Evolutionary conservation across 1,140 invertebrate species (phyloP).

Genomic region (Zeugodacus cucurbitae): DNA sequence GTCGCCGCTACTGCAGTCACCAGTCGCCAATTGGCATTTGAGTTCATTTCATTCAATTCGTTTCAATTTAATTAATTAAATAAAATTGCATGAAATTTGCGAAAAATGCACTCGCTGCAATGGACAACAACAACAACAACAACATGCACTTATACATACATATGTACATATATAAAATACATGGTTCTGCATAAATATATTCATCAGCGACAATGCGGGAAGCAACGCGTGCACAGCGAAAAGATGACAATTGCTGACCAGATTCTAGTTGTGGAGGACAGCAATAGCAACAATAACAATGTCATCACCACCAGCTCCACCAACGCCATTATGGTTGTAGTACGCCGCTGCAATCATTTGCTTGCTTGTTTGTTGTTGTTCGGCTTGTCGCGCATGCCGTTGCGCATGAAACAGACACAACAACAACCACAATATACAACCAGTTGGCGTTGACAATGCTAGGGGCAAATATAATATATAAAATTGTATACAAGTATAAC

Average conservation of each 20-base stretch:
- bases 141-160: neutral
- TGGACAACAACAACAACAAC: neutral
- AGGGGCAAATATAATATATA: neutral
- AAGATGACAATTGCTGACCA: slow-evolving; percentile 2
- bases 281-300: neutral
- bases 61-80: slow-evolving; percentile 48
- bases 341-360: neutral
- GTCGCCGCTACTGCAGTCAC: neutral
- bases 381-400: neutral
- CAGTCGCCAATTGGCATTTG: neutral
- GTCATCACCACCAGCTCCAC: neutral
- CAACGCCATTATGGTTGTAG: neutral
- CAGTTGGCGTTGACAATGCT: neutral
- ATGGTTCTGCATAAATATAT: neutral
- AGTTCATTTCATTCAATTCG: slow-evolving; percentile 42
- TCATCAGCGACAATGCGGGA: neutral
- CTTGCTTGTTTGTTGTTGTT: neutral
- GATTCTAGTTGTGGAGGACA: neutral
- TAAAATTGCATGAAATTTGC: slow-evolving; percentile 41
- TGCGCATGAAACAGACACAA: slow-evolving; percentile 4
- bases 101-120: slow-evolving; percentile 1
- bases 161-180: neutral
- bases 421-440: neutral
- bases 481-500: neutral
- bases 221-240: slow-evolving; percentile 10